Conservation (phyloP, 2,797 vertebrate genomes). For the Vespertilio murinus region DNA sequence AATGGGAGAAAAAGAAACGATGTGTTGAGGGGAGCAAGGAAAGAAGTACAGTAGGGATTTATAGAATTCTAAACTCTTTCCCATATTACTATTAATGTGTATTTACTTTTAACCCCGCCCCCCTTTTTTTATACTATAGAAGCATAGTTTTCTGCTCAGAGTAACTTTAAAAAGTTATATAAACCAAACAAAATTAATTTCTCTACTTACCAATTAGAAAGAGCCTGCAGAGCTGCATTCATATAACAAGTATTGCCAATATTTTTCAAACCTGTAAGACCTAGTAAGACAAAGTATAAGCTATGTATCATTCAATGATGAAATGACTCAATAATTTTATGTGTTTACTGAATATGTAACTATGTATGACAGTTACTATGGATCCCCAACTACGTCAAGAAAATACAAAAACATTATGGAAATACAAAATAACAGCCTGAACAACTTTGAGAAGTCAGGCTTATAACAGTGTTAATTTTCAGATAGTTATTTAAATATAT, state of each 20-base stretch:
- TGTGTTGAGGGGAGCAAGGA: background rate
- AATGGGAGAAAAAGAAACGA: background rate
- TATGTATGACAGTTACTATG: background rate
- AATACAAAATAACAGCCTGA: conserved; percentile 9
- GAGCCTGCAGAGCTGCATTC: conserved; percentile 98
- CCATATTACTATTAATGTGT: background rate
- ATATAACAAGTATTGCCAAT: conserved; percentile 99
- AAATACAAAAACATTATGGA: background rate
- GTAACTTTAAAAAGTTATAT: background rate
- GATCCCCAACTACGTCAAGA: conserved; percentile 2
- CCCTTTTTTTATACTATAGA: background rate
- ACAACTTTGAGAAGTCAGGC: background rate
- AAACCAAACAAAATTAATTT: background rate
- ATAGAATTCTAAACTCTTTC: background rate
- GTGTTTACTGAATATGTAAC: background rate
- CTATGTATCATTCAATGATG: conserved; percentile 24
- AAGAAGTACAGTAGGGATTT: background rate
- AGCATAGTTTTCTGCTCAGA: background rate
- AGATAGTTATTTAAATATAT: conserved; percentile 24
- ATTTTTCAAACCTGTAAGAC: conserved; percentile 98
- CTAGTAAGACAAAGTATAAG: conserved; percentile 83
- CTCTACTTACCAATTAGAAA: conserved; percentile 95
- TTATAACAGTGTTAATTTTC: conserved; percentile 10
- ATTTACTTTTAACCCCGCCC: background rate
- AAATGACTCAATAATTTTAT: conserved; percentile 5